phyloP scores from a whole-genome alignment of 2,113 vertebrate genomes.

The Pomatorhinus ruficollis region DNA sequence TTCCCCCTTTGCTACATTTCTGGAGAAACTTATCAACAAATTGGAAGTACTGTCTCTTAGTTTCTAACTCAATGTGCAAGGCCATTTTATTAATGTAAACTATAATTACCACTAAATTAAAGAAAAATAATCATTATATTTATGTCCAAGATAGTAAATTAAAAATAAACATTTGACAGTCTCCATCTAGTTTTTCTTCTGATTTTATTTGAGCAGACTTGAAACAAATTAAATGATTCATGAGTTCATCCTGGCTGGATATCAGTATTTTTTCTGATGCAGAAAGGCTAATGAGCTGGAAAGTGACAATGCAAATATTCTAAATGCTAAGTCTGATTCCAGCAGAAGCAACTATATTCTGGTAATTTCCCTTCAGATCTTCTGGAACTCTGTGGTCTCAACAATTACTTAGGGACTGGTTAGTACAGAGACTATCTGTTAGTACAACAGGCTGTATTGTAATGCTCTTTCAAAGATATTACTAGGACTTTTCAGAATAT shows the following conservation, averaged over 20 bases:
- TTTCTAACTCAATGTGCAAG: neutral
- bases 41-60: neutral
- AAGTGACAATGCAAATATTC: conserved; percentile 2
- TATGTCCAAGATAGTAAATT: neutral
- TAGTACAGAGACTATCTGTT: neutral
- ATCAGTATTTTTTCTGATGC: conserved; percentile 2
- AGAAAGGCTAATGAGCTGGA: conserved; percentile 55
- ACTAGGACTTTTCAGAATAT: neutral
- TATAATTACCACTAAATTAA: neutral
- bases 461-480: neutral
- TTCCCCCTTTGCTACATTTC: neutral
- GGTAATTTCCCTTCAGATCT: neutral
- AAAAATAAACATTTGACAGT: conserved; percentile 1
- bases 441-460: neutral
- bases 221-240: conserved; percentile 64
- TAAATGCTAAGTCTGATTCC: conserved; percentile 5
- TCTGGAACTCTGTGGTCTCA: neutral
- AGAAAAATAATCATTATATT: neutral
- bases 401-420: neutral
- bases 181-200: neutral
- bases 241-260: conserved; percentile 56
- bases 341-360: neutral
- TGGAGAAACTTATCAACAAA: neutral
- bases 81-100: neutral
- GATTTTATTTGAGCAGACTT: conserved; percentile 28